These are phyloP conservation scores for Pachyrhynchus sulphureomaculatus DNA, from an alignment of 1,140 invertebrate species.

Conservation along the genomic window DNA sequence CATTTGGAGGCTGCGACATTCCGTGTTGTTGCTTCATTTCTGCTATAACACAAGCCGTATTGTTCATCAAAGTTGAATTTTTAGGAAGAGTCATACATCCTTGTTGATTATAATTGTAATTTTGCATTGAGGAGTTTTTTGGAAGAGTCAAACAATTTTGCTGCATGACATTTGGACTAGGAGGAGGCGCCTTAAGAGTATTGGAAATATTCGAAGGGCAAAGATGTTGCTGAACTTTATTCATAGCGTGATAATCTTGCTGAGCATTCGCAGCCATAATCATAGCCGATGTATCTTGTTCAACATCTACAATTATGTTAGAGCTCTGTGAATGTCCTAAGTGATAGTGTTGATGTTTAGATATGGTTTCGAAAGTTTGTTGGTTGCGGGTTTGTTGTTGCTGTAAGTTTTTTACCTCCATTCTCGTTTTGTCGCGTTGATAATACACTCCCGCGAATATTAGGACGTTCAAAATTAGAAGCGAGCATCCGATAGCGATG, in stretches of 20 bases:
- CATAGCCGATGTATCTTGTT: constrained; percentile 69
- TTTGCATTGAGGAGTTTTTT: constrained; percentile 53
- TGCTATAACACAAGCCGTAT: constrained; percentile 56
- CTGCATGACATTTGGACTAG: constrained; percentile 60
- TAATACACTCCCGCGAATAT: constrained; percentile 87
- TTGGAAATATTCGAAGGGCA: constrained; percentile 61
- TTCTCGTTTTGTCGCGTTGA: constrained; percentile 77
- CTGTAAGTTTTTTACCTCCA: constrained; percentile 75
- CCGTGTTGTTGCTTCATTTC: constrained; percentile 59
- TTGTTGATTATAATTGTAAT: constrained; percentile 44
- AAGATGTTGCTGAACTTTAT: constrained; percentile 58
- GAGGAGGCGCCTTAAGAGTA: constrained; percentile 58
- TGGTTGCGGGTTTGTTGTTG: constrained; percentile 70
- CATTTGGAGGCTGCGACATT: constrained; percentile 56
- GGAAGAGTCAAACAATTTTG: constrained; percentile 66
- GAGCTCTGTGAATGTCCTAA: constrained; percentile 67
- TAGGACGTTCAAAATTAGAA: constrained; percentile 82
- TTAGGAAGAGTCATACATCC: constrained; percentile 62
- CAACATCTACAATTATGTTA: constrained; percentile 78
- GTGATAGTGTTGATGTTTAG: constrained; percentile 67
- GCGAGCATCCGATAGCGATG: constrained; percentile 83
- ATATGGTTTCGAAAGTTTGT: constrained; percentile 67
- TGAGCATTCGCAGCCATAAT: constrained; percentile 62
- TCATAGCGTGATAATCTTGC: constrained; percentile 45
- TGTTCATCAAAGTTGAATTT: constrained; percentile 59